Conservation (phyloP, 2,113 vertebrate species). For the Sterna hirundo region DNA sequence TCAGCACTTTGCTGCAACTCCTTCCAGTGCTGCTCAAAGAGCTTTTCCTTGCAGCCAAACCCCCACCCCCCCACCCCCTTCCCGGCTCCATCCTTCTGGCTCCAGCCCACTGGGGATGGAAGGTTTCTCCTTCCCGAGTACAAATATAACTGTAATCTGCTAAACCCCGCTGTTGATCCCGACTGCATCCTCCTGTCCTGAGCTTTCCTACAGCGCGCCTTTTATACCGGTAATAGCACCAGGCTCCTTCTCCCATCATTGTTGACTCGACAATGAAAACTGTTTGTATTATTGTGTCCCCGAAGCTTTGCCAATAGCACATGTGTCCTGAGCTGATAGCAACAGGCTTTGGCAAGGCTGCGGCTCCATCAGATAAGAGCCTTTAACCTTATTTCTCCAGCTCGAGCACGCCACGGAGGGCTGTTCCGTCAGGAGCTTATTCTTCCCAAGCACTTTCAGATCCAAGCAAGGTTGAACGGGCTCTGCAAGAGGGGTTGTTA, state of each 20-base stretch:
- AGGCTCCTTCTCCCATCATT: constrained; percentile 71
- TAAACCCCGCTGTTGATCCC: constrained; percentile 38
- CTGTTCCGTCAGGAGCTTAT: neutral
- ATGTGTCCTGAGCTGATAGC: constrained; percentile 84
- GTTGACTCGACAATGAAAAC: constrained; percentile 71
- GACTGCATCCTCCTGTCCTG: constrained; percentile 59
- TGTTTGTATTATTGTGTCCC: constrained; percentile 73
- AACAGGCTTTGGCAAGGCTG: constrained; percentile 75
- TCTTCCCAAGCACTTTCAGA: neutral
- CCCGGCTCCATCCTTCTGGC: constrained; percentile 38
- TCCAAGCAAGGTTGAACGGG: neutral
- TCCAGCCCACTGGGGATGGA: constrained; percentile 35
- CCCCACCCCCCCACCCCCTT: neutral
- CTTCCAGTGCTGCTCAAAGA: neutral
- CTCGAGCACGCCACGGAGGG: neutral
- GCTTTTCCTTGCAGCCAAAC: constrained; percentile 14
- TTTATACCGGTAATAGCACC: constrained; percentile 50
- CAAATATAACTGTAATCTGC: constrained; percentile 52
- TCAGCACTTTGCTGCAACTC: constrained; percentile 37
- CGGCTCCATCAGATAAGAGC: constrained; percentile 70
- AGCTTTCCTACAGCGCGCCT: constrained; percentile 39
- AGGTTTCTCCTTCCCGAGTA: constrained; percentile 53
- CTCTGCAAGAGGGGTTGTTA: neutral
- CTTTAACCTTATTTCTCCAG: constrained; percentile 58
- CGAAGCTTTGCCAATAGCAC: constrained; percentile 76